These are phyloP conservation scores for Dendronephthya gigantea DNA, from an alignment of 64 coral and sea anemone species.

Conservation along the genomic window DNA sequence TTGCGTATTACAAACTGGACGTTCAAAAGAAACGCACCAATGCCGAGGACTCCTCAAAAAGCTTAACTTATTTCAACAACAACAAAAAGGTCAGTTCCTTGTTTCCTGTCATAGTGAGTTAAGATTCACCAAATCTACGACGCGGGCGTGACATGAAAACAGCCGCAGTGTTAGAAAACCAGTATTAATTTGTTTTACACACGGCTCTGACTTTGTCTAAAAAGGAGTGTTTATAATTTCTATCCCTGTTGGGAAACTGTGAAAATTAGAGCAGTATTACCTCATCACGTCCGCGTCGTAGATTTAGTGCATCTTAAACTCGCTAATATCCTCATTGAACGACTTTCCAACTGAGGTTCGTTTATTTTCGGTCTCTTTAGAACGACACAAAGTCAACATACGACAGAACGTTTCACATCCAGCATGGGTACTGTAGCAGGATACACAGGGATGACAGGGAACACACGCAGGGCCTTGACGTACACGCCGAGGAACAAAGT, in stretches of 20 bases:
- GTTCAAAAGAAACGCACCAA: not conserved
- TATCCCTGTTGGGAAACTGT: too few species aligned
- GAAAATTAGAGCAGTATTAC: too few species aligned
- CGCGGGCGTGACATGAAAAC: too few species aligned
- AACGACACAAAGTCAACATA: constrained; percentile 49
- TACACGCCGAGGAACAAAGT: constrained; percentile 65
- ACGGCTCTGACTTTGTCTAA: too few species aligned
- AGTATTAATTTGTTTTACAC: too few species aligned
- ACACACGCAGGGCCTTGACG: constrained; percentile 55
- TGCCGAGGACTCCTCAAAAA: not conserved
- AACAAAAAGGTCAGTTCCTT: constrained; percentile 62
- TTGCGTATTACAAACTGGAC: not conserved
- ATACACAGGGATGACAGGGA: constrained; percentile 76
- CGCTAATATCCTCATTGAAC: too few species aligned
- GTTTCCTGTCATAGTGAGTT: not conserved
- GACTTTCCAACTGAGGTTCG: too few species aligned
- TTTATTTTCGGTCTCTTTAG: not conserved
- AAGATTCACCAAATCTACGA: too few species aligned
- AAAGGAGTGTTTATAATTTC: too few species aligned
- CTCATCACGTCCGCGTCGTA: too few species aligned
- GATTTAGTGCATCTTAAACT: too few species aligned
- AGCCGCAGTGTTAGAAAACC: too few species aligned
- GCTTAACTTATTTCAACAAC: constrained; percentile 71
- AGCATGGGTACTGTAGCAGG: constrained; percentile 77
- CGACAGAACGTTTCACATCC: constrained; percentile 69